These are phyloP conservation scores for Calliopsis andreniformis DNA, from an alignment of 1,140 invertebrate genomes.

Conservation along the genomic window DNA sequence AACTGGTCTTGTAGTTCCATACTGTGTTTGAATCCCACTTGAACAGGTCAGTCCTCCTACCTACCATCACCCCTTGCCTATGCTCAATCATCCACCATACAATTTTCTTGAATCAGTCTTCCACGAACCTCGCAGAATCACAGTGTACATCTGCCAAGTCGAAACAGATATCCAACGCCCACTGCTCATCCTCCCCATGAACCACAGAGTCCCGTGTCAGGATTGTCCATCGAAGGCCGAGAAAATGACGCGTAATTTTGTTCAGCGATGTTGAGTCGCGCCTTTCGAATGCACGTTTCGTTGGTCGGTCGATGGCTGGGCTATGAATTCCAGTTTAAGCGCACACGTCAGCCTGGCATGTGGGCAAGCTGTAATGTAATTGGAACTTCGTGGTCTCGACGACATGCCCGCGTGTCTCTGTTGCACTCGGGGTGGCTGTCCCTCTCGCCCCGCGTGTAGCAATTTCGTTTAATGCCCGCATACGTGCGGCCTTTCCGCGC, in stretches of 20 bases:
- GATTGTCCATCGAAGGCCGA: conserved; percentile 3
- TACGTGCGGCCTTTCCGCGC: conserved; percentile 35
- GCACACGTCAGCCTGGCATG: conserved; percentile 31
- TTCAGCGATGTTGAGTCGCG: neutral
- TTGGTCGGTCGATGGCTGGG: neutral
- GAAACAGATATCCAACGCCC: too few species aligned
- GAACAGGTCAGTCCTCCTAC: too few species aligned
- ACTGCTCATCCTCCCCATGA: too few species aligned
- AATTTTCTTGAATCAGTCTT: too few species aligned
- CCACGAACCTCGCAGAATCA: too few species aligned
- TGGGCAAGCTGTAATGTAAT: conserved; percentile 51
- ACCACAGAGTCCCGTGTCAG: too few species aligned
- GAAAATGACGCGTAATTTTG: conserved; percentile 30
- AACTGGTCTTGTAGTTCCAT: too few species aligned
- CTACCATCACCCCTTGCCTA: too few species aligned
- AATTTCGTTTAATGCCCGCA: conserved; percentile 54
- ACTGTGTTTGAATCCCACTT: too few species aligned
- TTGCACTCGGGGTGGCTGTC: neutral
- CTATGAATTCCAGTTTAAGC: conserved; percentile 35
- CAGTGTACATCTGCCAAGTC: too few species aligned
- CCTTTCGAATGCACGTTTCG: conserved; percentile 16
- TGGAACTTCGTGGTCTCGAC: conserved; percentile 41
- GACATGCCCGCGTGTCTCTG: conserved; percentile 37
- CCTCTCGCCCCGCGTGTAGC: conserved; percentile 18
- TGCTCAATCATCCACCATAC: too few species aligned